Percentiles rank a stretch among this genome's conserved stretches.
phyloP scores from a whole-genome alignment of 2,888 invertebrate genomes.

The Eilema depressum region DNA sequence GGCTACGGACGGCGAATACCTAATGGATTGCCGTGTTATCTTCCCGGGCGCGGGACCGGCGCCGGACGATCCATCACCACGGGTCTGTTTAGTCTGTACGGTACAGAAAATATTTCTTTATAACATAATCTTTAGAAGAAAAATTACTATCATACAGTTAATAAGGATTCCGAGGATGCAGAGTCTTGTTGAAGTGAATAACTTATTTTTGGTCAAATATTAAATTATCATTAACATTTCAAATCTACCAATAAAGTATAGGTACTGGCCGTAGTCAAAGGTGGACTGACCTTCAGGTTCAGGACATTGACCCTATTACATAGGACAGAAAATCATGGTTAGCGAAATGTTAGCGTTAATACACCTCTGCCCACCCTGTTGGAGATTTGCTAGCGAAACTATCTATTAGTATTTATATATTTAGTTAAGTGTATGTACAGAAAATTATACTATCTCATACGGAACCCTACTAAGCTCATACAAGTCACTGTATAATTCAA shows the following conservation, averaged over 20 bases:
- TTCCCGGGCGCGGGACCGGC: slow-evolving; percentile 21
- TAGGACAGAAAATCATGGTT: too few relatives aligned
- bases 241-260: too few relatives aligned
- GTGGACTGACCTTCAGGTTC: too few relatives aligned
- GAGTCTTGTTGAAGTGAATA: not conserved
- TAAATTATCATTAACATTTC: too few relatives aligned
- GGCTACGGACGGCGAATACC: slow-evolving; percentile 28
- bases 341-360: too few relatives aligned
- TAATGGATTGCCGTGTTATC: slow-evolving; percentile 42
- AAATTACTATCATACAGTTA: not conserved
- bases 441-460: not conserved
- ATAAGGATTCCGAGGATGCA: not conserved
- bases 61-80: slow-evolving; percentile 37
- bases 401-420: too few relatives aligned
- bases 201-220: too few relatives aligned
- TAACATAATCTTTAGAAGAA: not conserved
- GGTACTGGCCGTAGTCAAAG: too few relatives aligned
- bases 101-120: not conserved
- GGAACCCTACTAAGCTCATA: not conserved
- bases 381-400: too few relatives aligned
- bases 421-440: too few relatives aligned
- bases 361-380: too few relatives aligned
- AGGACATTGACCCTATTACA: too few relatives aligned
- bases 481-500: not conserved
- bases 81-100: not conserved